These are phyloP conservation scores for Hozukius guyotensis DNA, from an alignment of 2,797 vertebrate genomes.

Conservation along the genomic window DNA sequence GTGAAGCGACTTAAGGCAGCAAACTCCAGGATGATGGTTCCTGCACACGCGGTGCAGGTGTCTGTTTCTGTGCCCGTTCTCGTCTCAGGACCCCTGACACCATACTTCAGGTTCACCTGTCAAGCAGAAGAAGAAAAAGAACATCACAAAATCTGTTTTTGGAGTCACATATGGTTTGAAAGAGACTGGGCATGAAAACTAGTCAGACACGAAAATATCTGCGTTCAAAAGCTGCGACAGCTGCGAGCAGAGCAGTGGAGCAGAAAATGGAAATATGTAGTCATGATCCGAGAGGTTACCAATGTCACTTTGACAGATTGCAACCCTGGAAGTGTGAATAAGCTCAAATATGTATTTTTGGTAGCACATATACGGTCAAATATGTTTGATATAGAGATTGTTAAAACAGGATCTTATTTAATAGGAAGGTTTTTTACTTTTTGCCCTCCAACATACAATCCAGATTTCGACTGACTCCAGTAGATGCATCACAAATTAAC, in stretches of 20 bases:
- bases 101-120: slow-evolving; percentile 96
- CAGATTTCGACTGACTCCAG: not conserved
- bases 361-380: not conserved
- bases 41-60: slow-evolving; percentile 97
- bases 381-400: not conserved
- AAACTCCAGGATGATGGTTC: slow-evolving; percentile 98
- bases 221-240: slow-evolving; percentile 20
- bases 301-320: not conserved
- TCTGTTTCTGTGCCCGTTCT: slow-evolving; percentile 97
- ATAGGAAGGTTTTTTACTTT: too few species aligned
- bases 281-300: slow-evolving; percentile 4
- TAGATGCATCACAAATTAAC: not conserved
- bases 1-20: slow-evolving; percentile 98
- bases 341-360: not conserved
- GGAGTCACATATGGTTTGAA: not conserved
- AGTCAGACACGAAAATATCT: slow-evolving; percentile 17
- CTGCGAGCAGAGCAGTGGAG: slow-evolving; percentile 19
- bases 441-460: not conserved
- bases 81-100: slow-evolving; percentile 92
- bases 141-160: not conserved
- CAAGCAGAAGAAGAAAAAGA: not conserved
- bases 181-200: slow-evolving; percentile 6
- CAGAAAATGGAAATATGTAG: slow-evolving; percentile 46
- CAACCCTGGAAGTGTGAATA: not conserved
- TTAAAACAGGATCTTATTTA: not conserved